Base-by-base conservation (phyloP, 2,113 vertebrate species). In the Callopanchax toddi region DNA sequence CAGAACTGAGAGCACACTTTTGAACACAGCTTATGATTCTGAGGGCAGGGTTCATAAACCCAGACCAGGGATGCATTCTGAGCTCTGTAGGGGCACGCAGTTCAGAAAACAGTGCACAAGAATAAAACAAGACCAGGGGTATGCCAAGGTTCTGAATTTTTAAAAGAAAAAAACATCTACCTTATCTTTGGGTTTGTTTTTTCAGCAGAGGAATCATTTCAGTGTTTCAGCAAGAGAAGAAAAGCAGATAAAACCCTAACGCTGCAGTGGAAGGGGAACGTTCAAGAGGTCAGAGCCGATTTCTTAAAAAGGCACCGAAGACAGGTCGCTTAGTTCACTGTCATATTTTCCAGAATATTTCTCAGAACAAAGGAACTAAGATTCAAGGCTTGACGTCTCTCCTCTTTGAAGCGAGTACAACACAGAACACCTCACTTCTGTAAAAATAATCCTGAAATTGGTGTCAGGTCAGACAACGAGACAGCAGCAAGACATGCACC, bases 381-480 rank as follows among this genome's bases (percentile, higher is more conserved):
- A 63, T 11, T 15, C 1, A 11, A 67, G 37, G 48, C 20, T 25
- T 15, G 13, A 45, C 15, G 23, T 34, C 16, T 49, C 56, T 17
- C 15, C 18, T 23, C 18, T 76, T 23, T 40, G 11, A 45, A 61
- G 45, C 57, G 48, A 57, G 44, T 6, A 23, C 13, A 61, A 26
- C 23, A 16, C n/a, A 18, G 13, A 52, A 29, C 3, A 12, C 11
- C 15, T 13, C 39, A 51, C 45, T 34, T n/a, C 10, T 3, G 16
- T 6, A 15, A 54, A 50, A 48, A 29, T 1, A 22, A 40, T 29
- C 29, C 22, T 18, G 21, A 64, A 56, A 71, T 48, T 40, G 49
- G 32, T 20, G 49, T 25, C 32, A 21, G 53, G 25, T 50, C 29
- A 18, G 17, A 44, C 10, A 25, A 32, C 5, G 45, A 11, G n/a